A percentile compares a stretch with the other conserved stretches of the same genome.
These are phyloP conservation scores for Sebastes diaconus DNA, from an alignment of 2,797 vertebrate species.

Conservation along the genomic window DNA sequence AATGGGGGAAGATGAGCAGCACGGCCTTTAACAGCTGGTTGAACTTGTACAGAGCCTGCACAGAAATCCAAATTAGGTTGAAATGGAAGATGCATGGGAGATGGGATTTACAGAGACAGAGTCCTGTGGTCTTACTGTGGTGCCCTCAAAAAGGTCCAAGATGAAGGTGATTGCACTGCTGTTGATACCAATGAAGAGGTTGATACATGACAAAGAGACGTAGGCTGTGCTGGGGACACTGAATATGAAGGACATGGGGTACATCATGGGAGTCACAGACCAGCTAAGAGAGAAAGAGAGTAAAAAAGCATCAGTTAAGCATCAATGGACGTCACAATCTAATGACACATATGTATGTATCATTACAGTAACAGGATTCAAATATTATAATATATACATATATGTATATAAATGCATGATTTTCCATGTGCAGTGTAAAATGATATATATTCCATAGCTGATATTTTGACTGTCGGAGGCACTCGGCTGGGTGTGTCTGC, in stretches of 20 bases:
- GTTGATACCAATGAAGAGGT: conserved; percentile 96
- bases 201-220: conserved; percentile 92
- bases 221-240: conserved; percentile 94
- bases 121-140: conserved; percentile 72
- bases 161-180: conserved; percentile 94
- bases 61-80: conserved; percentile 20
- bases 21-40: conserved; percentile 88
- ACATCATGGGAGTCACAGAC: conserved; percentile 97
- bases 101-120: not conserved
- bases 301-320: not conserved
- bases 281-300: conserved; percentile 80
- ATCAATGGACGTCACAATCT: not conserved
- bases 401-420: not conserved
- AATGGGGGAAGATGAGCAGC: conserved; percentile 92
- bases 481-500: not conserved
- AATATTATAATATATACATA: not conserved
- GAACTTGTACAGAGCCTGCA: conserved; percentile 86
- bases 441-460: not conserved
- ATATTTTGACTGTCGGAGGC: not conserved
- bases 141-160: conserved; percentile 92
- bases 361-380: not conserved
- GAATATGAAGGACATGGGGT: conserved; percentile 92
- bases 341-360: not conserved
- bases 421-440: not conserved
- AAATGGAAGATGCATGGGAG: not conserved